phyloP scores from a whole-genome alignment of 2,113 vertebrate species.

The Psettodes erumei region DNA sequence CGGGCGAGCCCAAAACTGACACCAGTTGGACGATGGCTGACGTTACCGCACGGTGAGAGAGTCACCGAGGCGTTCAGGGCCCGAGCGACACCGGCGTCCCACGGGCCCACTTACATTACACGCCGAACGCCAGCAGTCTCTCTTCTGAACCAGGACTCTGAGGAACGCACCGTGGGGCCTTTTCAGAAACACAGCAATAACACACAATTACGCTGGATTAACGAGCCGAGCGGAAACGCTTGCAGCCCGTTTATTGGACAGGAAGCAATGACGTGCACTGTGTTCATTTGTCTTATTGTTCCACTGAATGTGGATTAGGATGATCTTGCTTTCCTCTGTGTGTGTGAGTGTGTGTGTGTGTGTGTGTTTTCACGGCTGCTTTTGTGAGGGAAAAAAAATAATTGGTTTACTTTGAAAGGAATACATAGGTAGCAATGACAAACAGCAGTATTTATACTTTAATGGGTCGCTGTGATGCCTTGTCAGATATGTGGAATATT shows the following conservation, averaged over 20 bases:
- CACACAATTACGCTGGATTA: constrained; percentile 44
- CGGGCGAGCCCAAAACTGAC: background rate
- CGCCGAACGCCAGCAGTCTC: no score
- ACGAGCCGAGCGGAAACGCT: constrained; percentile 32
- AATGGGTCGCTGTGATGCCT: background rate
- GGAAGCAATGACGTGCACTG: background rate
- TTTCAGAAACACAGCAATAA: constrained; percentile 16
- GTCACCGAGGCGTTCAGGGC: background rate
- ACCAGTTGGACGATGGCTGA: background rate
- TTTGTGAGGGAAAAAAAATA: constrained; percentile 25
- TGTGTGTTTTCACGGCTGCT: constrained; percentile 1
- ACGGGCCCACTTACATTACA: no score
- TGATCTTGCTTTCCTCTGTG: background rate
- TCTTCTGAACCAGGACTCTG: background rate
- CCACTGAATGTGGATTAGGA: constrained; percentile 16
- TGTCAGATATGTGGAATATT: no score
- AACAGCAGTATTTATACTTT: no score
- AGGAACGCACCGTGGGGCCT: constrained; percentile 1
- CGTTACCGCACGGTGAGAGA: background rate
- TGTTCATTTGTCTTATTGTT: constrained; percentile 32
- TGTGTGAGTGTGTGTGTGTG: constrained; percentile 6
- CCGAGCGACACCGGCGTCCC: no score
- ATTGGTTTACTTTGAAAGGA: constrained; percentile 28
- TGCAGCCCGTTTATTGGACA: constrained; percentile 27
- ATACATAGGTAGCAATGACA: no score